Percentiles rank a stretch among this genome's conserved stretches.
phyloP scores from a whole-genome alignment of 2,888 invertebrate genomes.

The Flabesymbios commensalis region DNA sequence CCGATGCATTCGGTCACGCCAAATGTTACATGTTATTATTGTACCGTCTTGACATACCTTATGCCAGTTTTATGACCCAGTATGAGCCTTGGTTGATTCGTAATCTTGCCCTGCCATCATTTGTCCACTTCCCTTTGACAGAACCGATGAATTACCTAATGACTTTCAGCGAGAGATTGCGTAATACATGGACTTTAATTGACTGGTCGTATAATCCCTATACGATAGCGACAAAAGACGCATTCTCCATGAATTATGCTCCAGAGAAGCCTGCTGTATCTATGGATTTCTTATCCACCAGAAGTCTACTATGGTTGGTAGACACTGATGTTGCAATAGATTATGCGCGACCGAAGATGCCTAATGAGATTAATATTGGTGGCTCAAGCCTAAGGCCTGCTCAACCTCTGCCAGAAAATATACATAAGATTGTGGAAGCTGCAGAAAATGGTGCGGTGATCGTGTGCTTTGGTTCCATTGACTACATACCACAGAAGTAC shows the following conservation, averaged over 20 bases:
- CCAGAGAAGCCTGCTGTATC: too few relatives aligned
- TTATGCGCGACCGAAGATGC: constrained; percentile 25
- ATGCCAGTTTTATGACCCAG: constrained; percentile 12
- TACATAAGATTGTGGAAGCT: too few relatives aligned
- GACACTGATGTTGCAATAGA: constrained; percentile 24
- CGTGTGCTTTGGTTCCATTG: too few relatives aligned
- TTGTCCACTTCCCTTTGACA: constrained; percentile 16
- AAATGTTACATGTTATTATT: constrained; percentile 16
- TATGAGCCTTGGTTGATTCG: constrained; percentile 29
- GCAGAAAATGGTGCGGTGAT: too few relatives aligned
- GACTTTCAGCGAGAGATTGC: constrained; percentile 22
- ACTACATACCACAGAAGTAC: too few relatives aligned
- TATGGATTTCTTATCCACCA: constrained; percentile 9
- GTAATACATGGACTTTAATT: constrained; percentile 14
- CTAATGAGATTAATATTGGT: constrained; percentile 29
- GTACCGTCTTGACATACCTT: constrained; percentile 24
- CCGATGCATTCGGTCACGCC: constrained; percentile 18
- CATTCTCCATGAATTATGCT: constrained; percentile 15
- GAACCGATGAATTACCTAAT: constrained; percentile 13
- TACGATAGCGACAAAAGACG: constrained; percentile 16
- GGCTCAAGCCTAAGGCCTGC: constrained; percentile 21
- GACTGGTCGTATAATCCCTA: constrained; percentile 16
- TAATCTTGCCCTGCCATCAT: constrained; percentile 23
- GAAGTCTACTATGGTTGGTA: constrained; percentile 19
- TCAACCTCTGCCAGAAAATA: constrained; percentile 17